Conservation (phyloP, 1,140 invertebrate species). For the Lasioglossum baleicum region DNA sequence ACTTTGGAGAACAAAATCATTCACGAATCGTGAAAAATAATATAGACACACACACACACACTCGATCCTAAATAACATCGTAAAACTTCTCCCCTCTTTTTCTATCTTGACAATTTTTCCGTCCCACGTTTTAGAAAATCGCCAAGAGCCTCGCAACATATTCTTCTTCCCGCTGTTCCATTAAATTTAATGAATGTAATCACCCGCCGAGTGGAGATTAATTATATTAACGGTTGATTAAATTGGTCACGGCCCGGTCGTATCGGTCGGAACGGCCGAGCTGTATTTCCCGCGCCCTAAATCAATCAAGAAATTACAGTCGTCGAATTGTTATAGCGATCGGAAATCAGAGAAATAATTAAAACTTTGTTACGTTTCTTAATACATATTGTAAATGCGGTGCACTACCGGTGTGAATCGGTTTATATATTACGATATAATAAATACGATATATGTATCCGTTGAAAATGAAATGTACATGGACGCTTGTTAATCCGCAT, state of each 20-base stretch:
- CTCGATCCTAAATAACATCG: neutral
- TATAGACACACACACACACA: neutral
- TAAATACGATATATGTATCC: too few relatives aligned
- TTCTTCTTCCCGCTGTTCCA: neutral
- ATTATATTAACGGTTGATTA: slow-evolving; percentile 37
- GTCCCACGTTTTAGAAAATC: neutral
- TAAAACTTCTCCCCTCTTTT: too few relatives aligned
- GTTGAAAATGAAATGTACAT: too few relatives aligned
- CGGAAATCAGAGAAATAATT: too few relatives aligned
- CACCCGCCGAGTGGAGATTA: slow-evolving; percentile 4
- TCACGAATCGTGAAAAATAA: neutral
- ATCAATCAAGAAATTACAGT: neutral
- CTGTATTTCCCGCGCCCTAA: neutral
- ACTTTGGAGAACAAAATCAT: too few relatives aligned
- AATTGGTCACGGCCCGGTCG: neutral
- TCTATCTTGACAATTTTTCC: neutral
- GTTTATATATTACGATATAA: too few relatives aligned
- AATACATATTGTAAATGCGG: too few relatives aligned
- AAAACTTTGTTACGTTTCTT: too few relatives aligned
- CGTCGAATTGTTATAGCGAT: too few relatives aligned
- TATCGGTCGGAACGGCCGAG: neutral
- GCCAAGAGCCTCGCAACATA: neutral
- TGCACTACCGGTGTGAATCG: too few relatives aligned
- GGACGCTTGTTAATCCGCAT: too few relatives aligned
- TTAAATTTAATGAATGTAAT: slow-evolving; percentile 32